phyloP scores from a whole-genome alignment of 2,797 vertebrate genomes.

The Sorex maritimensis region DNA sequence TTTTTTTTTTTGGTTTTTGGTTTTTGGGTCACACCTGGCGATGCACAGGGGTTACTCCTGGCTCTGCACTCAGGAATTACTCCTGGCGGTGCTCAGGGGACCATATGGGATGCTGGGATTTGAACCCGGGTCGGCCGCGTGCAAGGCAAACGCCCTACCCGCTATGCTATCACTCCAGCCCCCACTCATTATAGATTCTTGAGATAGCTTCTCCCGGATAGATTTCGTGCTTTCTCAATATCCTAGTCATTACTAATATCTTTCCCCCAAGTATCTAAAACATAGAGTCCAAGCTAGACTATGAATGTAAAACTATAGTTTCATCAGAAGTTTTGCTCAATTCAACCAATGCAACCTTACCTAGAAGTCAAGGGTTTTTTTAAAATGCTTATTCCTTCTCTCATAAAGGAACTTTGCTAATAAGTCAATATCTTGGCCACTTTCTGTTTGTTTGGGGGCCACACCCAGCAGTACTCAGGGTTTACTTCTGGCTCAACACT shows the following conservation, averaged over 20 bases:
- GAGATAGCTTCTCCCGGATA: constrained; percentile 75
- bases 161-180: too few species aligned
- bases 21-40: too few species aligned
- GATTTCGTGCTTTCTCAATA: constrained; percentile 44
- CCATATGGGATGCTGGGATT: too few species aligned
- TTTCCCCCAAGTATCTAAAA: constrained; percentile 7
- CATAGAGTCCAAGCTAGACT: not conserved
- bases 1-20: too few species aligned
- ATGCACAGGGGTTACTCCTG: too few species aligned
- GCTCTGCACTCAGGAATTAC: too few species aligned
- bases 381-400: not conserved
- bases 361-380: constrained; percentile 32
- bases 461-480: too few species aligned
- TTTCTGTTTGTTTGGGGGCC: not conserved
- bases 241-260: constrained; percentile 41
- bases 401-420: constrained; percentile 29
- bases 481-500: too few species aligned
- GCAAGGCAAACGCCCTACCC: too few species aligned
- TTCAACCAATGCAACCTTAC: not conserved
- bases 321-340: constrained; percentile 9
- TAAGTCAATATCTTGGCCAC: constrained; percentile 21
- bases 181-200: constrained; percentile 80
- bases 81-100: too few species aligned
- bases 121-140: too few species aligned
- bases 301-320: not conserved